Evolutionary conservation across 2,797 vertebrate genomes (phyloP).

Genomic region (Enteromius viviparus): DNA sequence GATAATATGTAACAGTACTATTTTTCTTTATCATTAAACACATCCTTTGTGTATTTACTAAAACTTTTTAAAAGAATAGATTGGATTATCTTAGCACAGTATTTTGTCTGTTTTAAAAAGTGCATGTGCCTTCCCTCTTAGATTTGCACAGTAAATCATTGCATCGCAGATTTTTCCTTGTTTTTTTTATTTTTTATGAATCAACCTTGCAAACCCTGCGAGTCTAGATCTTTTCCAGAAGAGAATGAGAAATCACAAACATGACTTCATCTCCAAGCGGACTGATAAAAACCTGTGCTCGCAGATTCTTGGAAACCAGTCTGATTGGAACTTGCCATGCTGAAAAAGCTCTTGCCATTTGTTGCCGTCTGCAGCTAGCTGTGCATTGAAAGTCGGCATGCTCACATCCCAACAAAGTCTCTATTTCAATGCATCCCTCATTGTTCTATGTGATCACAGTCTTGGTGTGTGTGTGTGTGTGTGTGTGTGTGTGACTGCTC

Average conservation of each 20-base stretch:
- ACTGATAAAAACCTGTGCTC: not conserved
- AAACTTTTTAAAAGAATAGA: not conserved
- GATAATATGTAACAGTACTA: not conserved
- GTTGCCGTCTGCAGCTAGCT: not conserved
- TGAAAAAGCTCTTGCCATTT: conserved; percentile 16
- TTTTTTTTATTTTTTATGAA: not conserved
- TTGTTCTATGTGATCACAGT: conserved; percentile 30
- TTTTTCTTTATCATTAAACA: not conserved
- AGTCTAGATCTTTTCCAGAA: not conserved
- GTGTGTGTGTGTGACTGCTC: not conserved
- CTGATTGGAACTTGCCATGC: not conserved
- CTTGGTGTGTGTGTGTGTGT: not conserved
- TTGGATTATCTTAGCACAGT: not conserved
- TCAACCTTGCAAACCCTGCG: not conserved
- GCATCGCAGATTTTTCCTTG: not conserved
- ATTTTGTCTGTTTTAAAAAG: not conserved
- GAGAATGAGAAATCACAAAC: not conserved
- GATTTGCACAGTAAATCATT: not conserved
- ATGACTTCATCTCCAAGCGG: not conserved
- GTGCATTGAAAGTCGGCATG: not conserved
- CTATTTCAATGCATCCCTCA: not conserved
- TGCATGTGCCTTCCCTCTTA: not conserved
- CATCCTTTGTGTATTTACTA: not conserved
- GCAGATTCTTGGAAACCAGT: not conserved
- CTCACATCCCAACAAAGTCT: not conserved